phyloP scores from a whole-genome alignment of 1,140 invertebrate genomes.

The Oppia nitens region DNA sequence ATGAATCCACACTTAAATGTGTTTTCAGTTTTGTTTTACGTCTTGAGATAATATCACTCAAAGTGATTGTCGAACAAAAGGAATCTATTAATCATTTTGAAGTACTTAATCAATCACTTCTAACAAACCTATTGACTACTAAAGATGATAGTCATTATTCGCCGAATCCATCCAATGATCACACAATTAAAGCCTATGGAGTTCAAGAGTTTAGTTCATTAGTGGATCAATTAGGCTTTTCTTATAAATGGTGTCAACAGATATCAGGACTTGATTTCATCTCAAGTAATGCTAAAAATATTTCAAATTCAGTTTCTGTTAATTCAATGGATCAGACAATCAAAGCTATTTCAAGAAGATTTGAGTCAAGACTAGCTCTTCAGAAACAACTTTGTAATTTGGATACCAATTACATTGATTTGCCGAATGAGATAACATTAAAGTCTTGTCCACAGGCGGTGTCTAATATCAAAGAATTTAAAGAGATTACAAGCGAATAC shows the following conservation, averaged over 20 bases:
- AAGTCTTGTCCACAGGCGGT: not conserved
- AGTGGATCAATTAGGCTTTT: conserved; percentile 41
- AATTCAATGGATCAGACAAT: conserved; percentile 29
- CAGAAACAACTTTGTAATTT: conserved; percentile 38
- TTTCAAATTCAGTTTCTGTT: conserved; percentile 4
- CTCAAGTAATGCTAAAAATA: conserved; percentile 12
- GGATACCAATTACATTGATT: not conserved
- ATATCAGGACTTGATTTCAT: conserved; percentile 68
- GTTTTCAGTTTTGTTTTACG: not conserved
- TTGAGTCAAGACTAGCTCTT: conserved; percentile 50
- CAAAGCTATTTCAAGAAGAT: conserved; percentile 46
- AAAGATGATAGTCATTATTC: not conserved
- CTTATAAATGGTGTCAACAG: conserved; percentile 76
- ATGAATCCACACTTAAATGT: not conserved
- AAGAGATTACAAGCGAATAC: not conserved
- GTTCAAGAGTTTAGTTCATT: not conserved
- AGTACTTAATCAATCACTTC: not conserved
- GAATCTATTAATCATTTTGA: not conserved
- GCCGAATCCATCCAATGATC: conserved; percentile 13
- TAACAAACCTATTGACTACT: not conserved
- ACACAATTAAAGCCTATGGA: not conserved
- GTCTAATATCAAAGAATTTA: not conserved
- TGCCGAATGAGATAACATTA: not conserved
- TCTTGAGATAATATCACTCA: not conserved
- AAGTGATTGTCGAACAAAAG: not conserved